These are phyloP conservation scores for Camponotus vicinus DNA, from an alignment of 1,140 invertebrate species.

Conservation along the genomic window DNA sequence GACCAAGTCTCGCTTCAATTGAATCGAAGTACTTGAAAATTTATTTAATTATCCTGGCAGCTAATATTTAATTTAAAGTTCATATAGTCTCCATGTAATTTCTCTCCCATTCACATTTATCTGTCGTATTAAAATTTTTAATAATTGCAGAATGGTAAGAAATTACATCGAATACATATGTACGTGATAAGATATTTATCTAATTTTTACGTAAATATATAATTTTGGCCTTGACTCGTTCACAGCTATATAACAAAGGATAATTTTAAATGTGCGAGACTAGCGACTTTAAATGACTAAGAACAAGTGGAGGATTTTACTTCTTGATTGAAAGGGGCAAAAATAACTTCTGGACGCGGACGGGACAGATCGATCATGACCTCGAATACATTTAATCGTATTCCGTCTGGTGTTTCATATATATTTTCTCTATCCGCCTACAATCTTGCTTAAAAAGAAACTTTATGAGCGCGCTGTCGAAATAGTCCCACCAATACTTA, in stretches of 20 bases:
- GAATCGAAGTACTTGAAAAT: background rate
- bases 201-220: background rate
- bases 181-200: background rate
- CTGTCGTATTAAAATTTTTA: background rate
- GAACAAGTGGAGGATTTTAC: conserved; percentile 18
- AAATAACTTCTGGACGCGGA: conserved; percentile 30
- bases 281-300: conserved; percentile 27
- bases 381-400: conserved; percentile 30
- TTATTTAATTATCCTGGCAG: conserved; percentile 12
- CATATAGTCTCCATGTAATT: background rate
- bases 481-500: conserved; percentile 19
- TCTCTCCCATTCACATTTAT: background rate
- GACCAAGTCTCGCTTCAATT: conserved; percentile 29
- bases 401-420: conserved; percentile 5
- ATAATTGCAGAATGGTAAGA: background rate
- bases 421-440: conserved; percentile 20
- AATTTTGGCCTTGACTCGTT: background rate
- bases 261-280: conserved; percentile 6
- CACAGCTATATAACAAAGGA: background rate
- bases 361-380: conserved; percentile 59
- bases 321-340: conserved; percentile 12
- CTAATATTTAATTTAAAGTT: background rate
- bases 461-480: conserved; percentile 23
- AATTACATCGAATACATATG: background rate
- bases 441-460: conserved; percentile 32